Base-by-base conservation (phyloP, 2,888 invertebrate genomes). In the Gisinianus flammeolus region DNA sequence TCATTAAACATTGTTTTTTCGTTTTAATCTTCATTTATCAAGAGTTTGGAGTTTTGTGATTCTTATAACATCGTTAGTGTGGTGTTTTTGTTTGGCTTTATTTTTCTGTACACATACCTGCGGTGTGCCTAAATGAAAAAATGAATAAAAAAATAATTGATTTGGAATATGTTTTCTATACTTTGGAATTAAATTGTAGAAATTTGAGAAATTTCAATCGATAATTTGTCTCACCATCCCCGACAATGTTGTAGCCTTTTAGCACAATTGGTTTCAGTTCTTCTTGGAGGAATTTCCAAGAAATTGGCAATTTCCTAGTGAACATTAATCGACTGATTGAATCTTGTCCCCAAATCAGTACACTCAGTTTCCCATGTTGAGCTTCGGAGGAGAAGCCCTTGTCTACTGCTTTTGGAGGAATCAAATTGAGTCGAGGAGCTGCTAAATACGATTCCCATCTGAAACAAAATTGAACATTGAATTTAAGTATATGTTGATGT, bases 391-490 rank as follows among this genome's bases (percentile, higher is more conserved):
- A 31, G 33, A 12, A 24, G 24, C 10, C 44, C 10, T 0, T 30
- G 0, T 62, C 35, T 35, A 16, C 19, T 35, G 52, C 33, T 10
- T n/a, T 28, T 12, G 87, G 87, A 19, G 88, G 85, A 19, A 86
- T 85, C 30, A 88, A 87, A 83, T 90, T 89, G 2, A 87, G 85
- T 72, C 89, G 87, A 16, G 91, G 89, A 12, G 93, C 92, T 6
- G 91, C 90, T 76, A 93, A 88, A 81, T 92, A 89, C 69, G 91
- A 91, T 79, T 89, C 89, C 92, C 94, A 94, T 79, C 90, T 89
- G 6, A 58, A 12, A 24, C 4, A 22, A 94, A 87, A 10, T 88
- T 88, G 85, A 93, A 70, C 22, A 30, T 94, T 12, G 56, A 58
- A 58, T 24, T 22, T 58, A 2, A 10, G 24, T 3, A 24, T 58